Evolutionary conservation across 2,888 invertebrate species (phyloP).

Genomic region (Ernsta delagoae): DNA sequence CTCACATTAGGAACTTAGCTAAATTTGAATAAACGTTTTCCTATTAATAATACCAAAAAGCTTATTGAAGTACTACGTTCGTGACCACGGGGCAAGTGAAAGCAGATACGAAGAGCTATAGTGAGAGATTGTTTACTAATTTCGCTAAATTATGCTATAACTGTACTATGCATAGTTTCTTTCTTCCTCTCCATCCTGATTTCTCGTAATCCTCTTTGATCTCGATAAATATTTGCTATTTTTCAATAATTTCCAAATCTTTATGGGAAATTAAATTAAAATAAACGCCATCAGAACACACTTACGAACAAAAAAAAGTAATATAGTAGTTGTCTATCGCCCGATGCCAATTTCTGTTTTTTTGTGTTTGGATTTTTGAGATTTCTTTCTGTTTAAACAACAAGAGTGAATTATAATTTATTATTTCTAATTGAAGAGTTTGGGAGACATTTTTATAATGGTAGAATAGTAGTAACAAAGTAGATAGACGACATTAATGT

Average conservation of each 20-base stretch:
- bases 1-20: too few species aligned
- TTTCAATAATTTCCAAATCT: too few species aligned
- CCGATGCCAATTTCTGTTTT: too few species aligned
- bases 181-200: not conserved
- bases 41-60: not conserved
- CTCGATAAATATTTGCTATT: not conserved
- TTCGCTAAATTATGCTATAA: not conserved
- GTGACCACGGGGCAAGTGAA: slow-evolving; percentile 20
- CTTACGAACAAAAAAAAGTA: too few species aligned
- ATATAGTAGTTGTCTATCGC: too few species aligned
- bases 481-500: not conserved
- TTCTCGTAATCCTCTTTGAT: not conserved
- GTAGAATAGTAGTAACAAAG: not conserved
- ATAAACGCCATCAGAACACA: too few species aligned
- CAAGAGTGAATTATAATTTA: too few species aligned
- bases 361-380: too few species aligned
- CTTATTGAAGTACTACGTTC: not conserved
- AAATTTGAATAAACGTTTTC: not conserved
- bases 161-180: not conserved
- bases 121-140: not conserved
- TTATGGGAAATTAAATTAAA: too few species aligned
- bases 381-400: too few species aligned
- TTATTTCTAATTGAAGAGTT: too few species aligned
- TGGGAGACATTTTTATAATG: too few species aligned
- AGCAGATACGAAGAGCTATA: slow-evolving; percentile 3